A percentile compares a stretch with the other conserved stretches of the same genome.
Conservation (phyloP, 1,140 invertebrate genomes). For the Papilio polyxenes region DNA sequence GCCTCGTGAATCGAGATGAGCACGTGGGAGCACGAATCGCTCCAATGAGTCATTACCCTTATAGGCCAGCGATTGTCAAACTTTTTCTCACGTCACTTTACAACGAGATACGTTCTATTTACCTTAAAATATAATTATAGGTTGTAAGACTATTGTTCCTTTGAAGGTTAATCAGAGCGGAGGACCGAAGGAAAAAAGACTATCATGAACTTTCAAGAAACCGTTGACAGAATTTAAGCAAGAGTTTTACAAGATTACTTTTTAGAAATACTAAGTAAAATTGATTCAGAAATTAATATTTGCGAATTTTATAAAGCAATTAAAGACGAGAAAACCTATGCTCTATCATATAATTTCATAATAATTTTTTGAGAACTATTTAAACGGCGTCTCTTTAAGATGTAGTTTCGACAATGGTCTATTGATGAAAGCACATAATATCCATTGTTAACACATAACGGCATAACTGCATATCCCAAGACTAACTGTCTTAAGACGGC, state of each 20-base stretch:
- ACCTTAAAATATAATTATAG: conserved; percentile 13
- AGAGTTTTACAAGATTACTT: not conserved
- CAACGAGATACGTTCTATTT: not conserved
- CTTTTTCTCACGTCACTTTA: conserved; percentile 25
- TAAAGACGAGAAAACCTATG: not conserved
- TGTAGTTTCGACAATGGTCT: not conserved
- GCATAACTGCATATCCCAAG: not conserved
- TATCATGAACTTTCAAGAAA: not conserved
- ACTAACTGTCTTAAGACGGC: not conserved
- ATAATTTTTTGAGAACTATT: not conserved
- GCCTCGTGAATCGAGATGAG: conserved; percentile 23
- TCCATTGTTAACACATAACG: conserved; percentile 2
- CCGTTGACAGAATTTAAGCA: not conserved
- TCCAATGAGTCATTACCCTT: conserved; percentile 39
- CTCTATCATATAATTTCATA: not conserved
- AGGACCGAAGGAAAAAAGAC: not conserved
- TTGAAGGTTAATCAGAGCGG: not conserved
- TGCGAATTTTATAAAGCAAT: too few species aligned
- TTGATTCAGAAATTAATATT: too few species aligned
- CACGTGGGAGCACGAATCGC: conserved; percentile 33
- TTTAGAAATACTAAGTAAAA: not conserved
- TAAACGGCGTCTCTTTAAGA: not conserved
- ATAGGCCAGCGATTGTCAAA: conserved; percentile 37
- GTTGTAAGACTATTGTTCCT: not conserved
- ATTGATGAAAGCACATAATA: not conserved